Percentiles rank a stretch among this genome's conserved stretches.
phyloP scores from a whole-genome alignment of 2,888 invertebrate species.

The Philonicus albiceps region DNA sequence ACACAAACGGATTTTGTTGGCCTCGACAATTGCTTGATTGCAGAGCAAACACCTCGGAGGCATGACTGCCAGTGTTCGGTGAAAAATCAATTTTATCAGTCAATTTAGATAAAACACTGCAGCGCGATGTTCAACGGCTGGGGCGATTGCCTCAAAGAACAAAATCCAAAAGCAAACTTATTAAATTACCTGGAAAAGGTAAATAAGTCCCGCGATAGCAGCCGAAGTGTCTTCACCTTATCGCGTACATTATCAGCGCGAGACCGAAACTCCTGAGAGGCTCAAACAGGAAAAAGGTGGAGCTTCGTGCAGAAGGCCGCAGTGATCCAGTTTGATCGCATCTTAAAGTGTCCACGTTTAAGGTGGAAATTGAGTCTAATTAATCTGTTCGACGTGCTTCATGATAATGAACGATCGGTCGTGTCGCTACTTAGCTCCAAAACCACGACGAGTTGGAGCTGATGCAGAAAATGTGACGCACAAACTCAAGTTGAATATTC shows the following conservation, averaged over 20 bases:
- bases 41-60: conserved; percentile 1
- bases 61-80: conserved; percentile 26
- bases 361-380: conserved; percentile 14
- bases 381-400: conserved; percentile 28
- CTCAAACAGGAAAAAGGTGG: conserved; percentile 18
- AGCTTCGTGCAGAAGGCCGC: not conserved
- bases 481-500: not conserved
- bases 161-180: conserved; percentile 26
- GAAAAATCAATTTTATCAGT: conserved; percentile 33
- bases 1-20: not conserved
- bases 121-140: not conserved
- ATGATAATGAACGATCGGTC: not conserved
- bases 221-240: not conserved
- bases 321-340: conserved; percentile 19
- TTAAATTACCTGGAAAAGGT: conserved; percentile 28
- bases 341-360: conserved; percentile 22
- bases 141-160: not conserved
- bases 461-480: not conserved
- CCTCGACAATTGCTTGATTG: conserved; percentile 7
- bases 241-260: not conserved
- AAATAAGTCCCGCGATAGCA: conserved; percentile 7
- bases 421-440: not conserved
- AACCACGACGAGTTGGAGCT: not conserved
- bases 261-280: conserved; percentile 4
- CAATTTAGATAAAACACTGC: conserved; percentile 24